Base-by-base conservation (phyloP, 2,797 vertebrate species). In the Danio choprae region DNA sequence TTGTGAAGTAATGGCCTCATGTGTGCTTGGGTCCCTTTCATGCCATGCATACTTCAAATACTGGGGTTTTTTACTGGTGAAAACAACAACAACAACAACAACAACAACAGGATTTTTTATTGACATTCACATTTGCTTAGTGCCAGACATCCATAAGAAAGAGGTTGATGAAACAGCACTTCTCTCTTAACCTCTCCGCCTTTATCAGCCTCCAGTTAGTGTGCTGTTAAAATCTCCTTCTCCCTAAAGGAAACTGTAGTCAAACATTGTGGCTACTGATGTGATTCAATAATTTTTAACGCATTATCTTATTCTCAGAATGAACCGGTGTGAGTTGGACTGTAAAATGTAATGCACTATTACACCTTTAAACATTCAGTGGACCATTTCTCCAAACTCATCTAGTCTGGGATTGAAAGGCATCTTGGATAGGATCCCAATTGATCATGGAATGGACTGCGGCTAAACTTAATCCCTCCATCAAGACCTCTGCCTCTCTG, bases 231-330 rank as follows among this genome's bases (percentile, higher is more conserved):
- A 20, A 5, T 78, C 43, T 41, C 41, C 6, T 22, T 18, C 36
- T 77, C 41, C 58, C 15, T 58, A n/a, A 46, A 46, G 53, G 8
- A 67, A 67, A 53, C 40, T 10, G 22, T 40, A n/a, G 60, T 63
- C 36, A 67, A 56, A 77, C 63, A 46, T 44, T 56, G 20, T 77
- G 15, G 50, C 62, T 36, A 12, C 55, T 51, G 55, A 70, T 78
- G 76, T 51, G 44, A 72, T 70, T 46, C 59, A 20, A 41, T 36
- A 22, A 68, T 77, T 41, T 46, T 55, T 63, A 38, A 36, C 16
- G 22, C 56, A 44, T 60, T 43, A 72, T 51, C 48, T 12, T 13
- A 44, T 55, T 72, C 56, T 53, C 58, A 55, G 22, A 38, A 79
- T 63, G 20, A 64, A 22, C 38, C 5, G 8, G 20, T 55, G 59